phyloP scores from a whole-genome alignment of 2,797 vertebrate genomes.

The Microctenopoma steveboyesi region DNA sequence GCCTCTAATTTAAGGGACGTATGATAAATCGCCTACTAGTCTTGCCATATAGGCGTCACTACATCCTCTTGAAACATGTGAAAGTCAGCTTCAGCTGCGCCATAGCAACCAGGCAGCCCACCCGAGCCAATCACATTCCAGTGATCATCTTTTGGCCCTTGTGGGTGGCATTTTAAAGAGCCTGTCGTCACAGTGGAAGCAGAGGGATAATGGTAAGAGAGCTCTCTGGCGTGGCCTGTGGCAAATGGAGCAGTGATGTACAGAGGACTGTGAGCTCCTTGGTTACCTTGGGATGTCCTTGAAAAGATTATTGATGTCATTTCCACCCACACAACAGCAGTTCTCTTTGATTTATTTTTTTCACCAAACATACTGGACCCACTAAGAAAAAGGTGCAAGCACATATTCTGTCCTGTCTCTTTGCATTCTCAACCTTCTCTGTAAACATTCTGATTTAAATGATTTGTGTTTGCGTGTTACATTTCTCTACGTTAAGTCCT shows the following conservation, averaged over 20 bases:
- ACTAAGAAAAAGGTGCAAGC: background rate
- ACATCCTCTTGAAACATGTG: constrained; percentile 45
- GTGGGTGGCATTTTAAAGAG: constrained; percentile 57
- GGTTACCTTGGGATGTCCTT: constrained; percentile 62
- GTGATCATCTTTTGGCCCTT: constrained; percentile 49
- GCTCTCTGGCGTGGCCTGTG: constrained; percentile 32
- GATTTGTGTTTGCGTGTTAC: too few species aligned
- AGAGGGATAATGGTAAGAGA: constrained; percentile 40
- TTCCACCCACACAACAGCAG: constrained; percentile 37
- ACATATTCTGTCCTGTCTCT: background rate
- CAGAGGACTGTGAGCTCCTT: constrained; percentile 28
- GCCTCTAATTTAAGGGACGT: constrained; percentile 72
- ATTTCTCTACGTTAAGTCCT: too few species aligned
- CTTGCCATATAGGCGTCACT: constrained; percentile 37
- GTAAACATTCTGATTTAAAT: background rate
- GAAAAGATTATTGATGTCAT: constrained; percentile 46
- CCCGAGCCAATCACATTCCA: constrained; percentile 59
- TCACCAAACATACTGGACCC: background rate
- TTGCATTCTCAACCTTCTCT: background rate
- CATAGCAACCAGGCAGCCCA: constrained; percentile 63
- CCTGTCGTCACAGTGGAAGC: constrained; percentile 35
- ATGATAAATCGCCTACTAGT: constrained; percentile 63
- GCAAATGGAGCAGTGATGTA: constrained; percentile 38
- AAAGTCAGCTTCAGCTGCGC: constrained; percentile 29
- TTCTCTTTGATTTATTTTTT: constrained; percentile 10